Base-by-base conservation (phyloP, 1,140 invertebrate species). In the Tetragonula clypearis region DNA sequence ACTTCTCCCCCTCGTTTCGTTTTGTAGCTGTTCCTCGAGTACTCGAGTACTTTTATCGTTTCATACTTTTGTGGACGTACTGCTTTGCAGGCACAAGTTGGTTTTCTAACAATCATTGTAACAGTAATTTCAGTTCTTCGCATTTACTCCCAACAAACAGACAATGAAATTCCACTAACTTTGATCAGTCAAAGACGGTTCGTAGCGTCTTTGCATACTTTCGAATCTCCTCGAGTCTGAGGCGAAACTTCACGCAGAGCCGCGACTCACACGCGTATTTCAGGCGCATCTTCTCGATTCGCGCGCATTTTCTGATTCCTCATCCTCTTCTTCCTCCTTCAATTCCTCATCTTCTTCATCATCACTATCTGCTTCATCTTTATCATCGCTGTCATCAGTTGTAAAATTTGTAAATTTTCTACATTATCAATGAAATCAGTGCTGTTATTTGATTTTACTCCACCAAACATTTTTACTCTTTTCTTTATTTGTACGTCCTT, bases 381-480 rank as follows among this genome's bases (percentile, higher is more conserved):
- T 23, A 15, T 73, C 35, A 14, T 65, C 69, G 0, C 78, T 55
- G 23, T 86, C 62, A 6, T 72, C 21, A 26, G 9, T 12, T 1
- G 17, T 8, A 35, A n/a, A 35, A 73, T n/a, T n/a, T n/a, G n/a
- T n/a, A n/a, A n/a, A n/a, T 21, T n/a, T 12, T 77, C 56, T 17
- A 8, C 1, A 11, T 84, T 69, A 15, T 86, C 81, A 26, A 26
- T 58, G 1, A 60, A 66, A 73, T 72, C 49, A 21, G 15, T 19
- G 2, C 21, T 55, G 0, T 81, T 65, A 15, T 58, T 30, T 41
- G 65, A 21, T 68, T 66, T 35, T 23, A 84, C 0, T 49, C 88
- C 90, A 23, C 84, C 71, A 56, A 88, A 90, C 89, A 87, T 91
- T 69, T 87, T 85, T 23, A 91, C 26, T 26, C 85, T 89, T 68